These are phyloP conservation scores for Hippocampus zosterae DNA, from an alignment of 2,113 vertebrate genomes.

Conservation along the genomic window DNA sequence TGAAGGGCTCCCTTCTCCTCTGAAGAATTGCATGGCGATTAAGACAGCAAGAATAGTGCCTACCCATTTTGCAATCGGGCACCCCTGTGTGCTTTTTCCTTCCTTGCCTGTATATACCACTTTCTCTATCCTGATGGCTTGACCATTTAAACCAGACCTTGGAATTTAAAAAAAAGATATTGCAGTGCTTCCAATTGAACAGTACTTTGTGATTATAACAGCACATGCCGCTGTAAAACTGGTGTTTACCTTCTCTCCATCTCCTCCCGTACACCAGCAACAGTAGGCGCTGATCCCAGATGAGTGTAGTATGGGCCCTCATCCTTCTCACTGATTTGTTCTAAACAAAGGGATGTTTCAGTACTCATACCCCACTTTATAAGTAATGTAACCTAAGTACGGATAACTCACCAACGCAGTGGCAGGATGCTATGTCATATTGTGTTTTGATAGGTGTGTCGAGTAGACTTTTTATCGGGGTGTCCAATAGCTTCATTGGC, in stretches of 20 bases:
- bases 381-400: not conserved
- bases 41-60: slow-evolving; percentile 36
- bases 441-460: slow-evolving; percentile 94
- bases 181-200: slow-evolving; percentile 10
- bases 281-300: slow-evolving; percentile 90
- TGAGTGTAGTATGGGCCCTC: slow-evolving; percentile 99
- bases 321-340: slow-evolving; percentile 98
- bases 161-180: slow-evolving; percentile 18
- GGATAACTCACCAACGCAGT: slow-evolving; percentile 86
- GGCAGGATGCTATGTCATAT: slow-evolving; percentile 94
- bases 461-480: slow-evolving; percentile 89
- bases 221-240: slow-evolving; percentile 48
- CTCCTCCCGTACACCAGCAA: slow-evolving; percentile 86
- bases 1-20: not conserved
- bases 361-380: slow-evolving; percentile 8
- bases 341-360: slow-evolving; percentile 62
- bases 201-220: not conserved
- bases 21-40: not conserved
- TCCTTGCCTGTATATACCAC: slow-evolving; percentile 97
- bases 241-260: slow-evolving; percentile 91
- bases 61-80: slow-evolving; percentile 99
- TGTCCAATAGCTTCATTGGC: slow-evolving; percentile 88
- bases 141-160: slow-evolving; percentile 89
- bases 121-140: slow-evolving; percentile 92
- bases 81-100: slow-evolving; percentile 96